Evolutionary conservation across 2,888 invertebrate genomes (phyloP), one percentile per base, ranked within the genome.

Genomic region (Athalia rosae): DNA sequence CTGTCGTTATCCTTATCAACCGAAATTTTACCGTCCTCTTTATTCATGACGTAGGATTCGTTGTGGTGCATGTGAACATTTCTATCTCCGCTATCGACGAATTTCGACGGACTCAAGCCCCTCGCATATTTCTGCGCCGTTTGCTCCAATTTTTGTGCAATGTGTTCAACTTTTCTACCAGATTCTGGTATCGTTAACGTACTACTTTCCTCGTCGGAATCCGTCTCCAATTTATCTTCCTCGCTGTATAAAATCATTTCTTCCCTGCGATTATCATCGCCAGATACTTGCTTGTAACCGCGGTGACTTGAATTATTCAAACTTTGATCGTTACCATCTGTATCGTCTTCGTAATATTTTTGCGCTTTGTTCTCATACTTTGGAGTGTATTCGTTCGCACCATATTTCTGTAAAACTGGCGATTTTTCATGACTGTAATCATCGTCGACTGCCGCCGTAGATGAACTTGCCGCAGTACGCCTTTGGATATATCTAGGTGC

Each of bases 71-170:
- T 87, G 85, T 4, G 85, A 28, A 11, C 53, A 41, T 28, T 47
- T 8, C 4, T 43, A 67, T 43, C 74, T 56, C n/a, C 62, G 3
- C 88, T 82, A n/a, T 89, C 89, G 0, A 86, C 83, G 77, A 87
- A 89, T 74, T 90, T 90, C 4, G 89, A 88, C 0, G 89, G 89
- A 61, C 89, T 89, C 69, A 89, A 87, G 71, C 89, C 89, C 4
- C 89, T 81, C 0, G 89, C 90, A 76, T 90, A 89, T 73, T 89
- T 90, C 76, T 89, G 89, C 0, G 90, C 90, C 0, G 90, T 90
- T 78, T 90, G 89, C 77, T 90, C 90, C 6, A 90, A 81, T 76
- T 90, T 89, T 79, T 89, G 90, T 0, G 90, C 86, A 8, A 90
- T 89, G 61, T 90, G 90, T 76, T 90, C 90, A 9, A 90, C 90